phyloP scores from a whole-genome alignment of 2,888 invertebrate species.

The Spisula subtruncata region DNA sequence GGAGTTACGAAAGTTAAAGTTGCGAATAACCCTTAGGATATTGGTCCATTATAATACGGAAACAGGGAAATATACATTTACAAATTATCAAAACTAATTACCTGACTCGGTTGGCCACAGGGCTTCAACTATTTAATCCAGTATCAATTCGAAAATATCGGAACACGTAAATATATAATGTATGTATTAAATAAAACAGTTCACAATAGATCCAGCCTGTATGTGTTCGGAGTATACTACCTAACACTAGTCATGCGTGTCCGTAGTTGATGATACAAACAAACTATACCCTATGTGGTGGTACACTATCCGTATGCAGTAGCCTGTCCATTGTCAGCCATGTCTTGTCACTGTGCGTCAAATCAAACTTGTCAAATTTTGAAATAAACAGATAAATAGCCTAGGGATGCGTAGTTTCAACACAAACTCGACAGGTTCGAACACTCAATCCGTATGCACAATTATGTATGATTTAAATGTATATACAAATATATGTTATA shows the following conservation, averaged over 20 bases:
- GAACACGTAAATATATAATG: background rate
- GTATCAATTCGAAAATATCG: background rate
- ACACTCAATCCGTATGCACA: background rate
- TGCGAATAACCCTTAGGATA: no score
- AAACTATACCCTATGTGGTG: background rate
- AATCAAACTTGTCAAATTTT: conserved; percentile 13
- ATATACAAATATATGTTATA: background rate
- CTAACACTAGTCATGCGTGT: background rate
- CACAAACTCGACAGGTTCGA: background rate
- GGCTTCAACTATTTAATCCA: no score
- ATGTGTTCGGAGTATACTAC: background rate
- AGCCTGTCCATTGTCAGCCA: background rate
- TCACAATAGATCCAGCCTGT: background rate
- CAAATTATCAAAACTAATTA: background rate
- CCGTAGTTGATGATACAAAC: background rate
- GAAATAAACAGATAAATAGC: background rate
- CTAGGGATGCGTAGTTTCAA: background rate
- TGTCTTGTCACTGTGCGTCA: background rate
- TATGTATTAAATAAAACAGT: background rate
- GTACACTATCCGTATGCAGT: background rate
- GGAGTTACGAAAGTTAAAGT: no score
- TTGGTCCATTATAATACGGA: no score
- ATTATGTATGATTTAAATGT: background rate
- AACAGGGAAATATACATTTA: background rate
- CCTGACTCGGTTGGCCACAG: background rate